These are phyloP conservation scores for Drosophila diplacantha DNA, from an alignment of 2,888 invertebrate genomes.

Conservation along the genomic window DNA sequence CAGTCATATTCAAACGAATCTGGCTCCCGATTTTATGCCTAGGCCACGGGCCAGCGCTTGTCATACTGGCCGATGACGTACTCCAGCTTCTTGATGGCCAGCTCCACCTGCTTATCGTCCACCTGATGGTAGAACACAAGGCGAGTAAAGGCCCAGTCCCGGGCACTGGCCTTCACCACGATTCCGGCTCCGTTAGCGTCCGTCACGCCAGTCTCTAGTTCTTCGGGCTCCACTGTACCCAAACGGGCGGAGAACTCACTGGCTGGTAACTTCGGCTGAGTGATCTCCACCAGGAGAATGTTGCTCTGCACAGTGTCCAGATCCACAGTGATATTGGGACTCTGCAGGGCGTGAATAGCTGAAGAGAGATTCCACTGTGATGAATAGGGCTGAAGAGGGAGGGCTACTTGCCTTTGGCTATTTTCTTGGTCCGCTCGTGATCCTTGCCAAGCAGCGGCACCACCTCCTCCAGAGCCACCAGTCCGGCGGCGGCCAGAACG, in stretches of 20 bases:
- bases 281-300: constrained; percentile 84
- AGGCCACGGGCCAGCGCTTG: constrained; percentile 45
- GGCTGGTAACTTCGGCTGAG: constrained; percentile 80
- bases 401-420: constrained; percentile 82
- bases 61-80: constrained; percentile 84
- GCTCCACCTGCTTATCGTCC: constrained; percentile 82
- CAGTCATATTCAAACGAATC: constrained; percentile 17
- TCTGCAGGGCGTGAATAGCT: constrained; percentile 82
- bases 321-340: constrained; percentile 82
- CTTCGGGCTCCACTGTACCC: constrained; percentile 77
- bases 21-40: not conserved
- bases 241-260: constrained; percentile 80
- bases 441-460: constrained; percentile 85
- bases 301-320: constrained; percentile 83
- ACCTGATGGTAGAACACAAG: constrained; percentile 86
- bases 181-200: constrained; percentile 75
- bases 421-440: constrained; percentile 83
- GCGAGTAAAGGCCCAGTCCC: constrained; percentile 81
- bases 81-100: constrained; percentile 84
- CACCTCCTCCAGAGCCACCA: constrained; percentile 89
- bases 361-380: not conserved
- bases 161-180: constrained; percentile 81
- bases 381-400: fast-evolving
- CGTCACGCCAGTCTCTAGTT: constrained; percentile 79
- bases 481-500: constrained; percentile 91